Percentiles rank a stretch among this genome's conserved stretches.
Evolutionary conservation across 2,797 vertebrate genomes (phyloP).

Genomic region (Enteromius radiatus): DNA sequence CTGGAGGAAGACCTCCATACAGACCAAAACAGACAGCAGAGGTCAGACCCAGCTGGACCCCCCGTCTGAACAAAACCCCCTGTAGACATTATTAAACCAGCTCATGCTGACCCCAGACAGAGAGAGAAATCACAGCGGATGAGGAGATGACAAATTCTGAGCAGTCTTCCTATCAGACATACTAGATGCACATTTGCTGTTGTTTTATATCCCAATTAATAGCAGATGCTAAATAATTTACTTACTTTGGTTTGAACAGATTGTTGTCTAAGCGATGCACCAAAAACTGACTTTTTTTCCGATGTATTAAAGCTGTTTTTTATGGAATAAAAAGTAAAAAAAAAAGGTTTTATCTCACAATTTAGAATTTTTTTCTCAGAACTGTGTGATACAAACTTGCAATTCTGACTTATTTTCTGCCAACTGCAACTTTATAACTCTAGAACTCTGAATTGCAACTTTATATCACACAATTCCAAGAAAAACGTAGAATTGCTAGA

Average conservation of each 20-base stretch:
- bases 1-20: constrained; percentile 48
- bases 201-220: neutral
- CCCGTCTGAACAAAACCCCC: constrained; percentile 54
- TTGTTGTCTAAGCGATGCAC: neutral
- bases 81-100: constrained; percentile 61
- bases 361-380: too few species aligned
- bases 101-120: constrained; percentile 36
- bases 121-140: constrained; percentile 6
- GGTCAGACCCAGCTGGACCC: constrained; percentile 42
- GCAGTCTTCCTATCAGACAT: neutral
- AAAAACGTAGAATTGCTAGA: too few species aligned
- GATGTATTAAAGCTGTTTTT: neutral
- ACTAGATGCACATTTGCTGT: neutral
- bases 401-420: too few species aligned
- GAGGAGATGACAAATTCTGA: constrained; percentile 25
- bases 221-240: neutral
- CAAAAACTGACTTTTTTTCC: neutral
- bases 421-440: too few species aligned
- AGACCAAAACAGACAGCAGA: constrained; percentile 44
- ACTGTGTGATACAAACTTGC: too few species aligned
- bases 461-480: too few species aligned
- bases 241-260: neutral
- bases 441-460: too few species aligned
- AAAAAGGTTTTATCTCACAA: too few species aligned
- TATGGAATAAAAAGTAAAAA: too few species aligned